These are phyloP conservation scores for Trichechus manatus DNA, from an alignment of 2,113 vertebrate genomes.

Conservation along the genomic window DNA sequence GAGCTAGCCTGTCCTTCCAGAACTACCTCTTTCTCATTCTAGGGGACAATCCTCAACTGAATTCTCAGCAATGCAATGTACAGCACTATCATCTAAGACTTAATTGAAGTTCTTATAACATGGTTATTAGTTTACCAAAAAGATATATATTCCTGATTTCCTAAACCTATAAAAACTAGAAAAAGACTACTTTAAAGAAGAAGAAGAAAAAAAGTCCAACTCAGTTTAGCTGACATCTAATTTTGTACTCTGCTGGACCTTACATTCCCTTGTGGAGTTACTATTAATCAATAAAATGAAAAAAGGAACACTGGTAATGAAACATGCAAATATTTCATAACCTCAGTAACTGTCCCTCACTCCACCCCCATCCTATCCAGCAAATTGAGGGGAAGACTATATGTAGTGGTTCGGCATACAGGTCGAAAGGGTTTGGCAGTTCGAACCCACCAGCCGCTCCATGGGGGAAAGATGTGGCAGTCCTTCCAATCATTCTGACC, in stretches of 20 bases:
- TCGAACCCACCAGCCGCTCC: neutral
- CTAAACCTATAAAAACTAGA: neutral
- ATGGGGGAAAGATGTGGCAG: neutral
- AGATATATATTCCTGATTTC: neutral
- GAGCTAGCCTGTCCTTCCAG: neutral
- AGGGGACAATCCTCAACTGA: neutral
- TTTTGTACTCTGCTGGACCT: neutral
- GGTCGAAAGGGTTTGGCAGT: neutral
- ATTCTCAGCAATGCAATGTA: conserved; percentile 16
- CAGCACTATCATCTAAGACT: neutral
- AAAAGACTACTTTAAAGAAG: neutral
- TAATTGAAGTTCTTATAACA: neutral
- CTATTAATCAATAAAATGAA: neutral
- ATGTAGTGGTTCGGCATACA: too few relatives aligned
- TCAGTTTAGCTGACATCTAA: neutral
- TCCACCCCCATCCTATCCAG: neutral
- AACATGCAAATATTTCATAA: neutral
- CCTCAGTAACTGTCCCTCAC: neutral
- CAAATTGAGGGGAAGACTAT: neutral
- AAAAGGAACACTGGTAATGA: neutral
- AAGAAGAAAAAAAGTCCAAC: neutral
- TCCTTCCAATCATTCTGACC: too few relatives aligned
- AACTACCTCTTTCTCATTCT: neutral
- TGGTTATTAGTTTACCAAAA: neutral
- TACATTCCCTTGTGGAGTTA: neutral